Evolutionary conservation across 2,113 vertebrate species (phyloP), one percentile per base, ranked within the genome.

Genomic region (Marmota monax): DNA sequence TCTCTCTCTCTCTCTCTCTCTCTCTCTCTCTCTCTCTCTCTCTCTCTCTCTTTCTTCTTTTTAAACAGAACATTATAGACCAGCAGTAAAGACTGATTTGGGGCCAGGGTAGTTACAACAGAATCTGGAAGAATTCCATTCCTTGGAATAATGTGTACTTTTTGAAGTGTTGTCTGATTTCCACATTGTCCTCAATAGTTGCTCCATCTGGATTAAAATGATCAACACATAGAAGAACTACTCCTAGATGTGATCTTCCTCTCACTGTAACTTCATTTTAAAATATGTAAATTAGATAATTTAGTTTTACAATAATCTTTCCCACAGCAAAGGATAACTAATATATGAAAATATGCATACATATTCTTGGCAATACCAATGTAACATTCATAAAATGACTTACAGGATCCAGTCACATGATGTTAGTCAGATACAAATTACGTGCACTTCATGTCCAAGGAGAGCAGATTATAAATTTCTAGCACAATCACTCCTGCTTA

Each of bases 261-360:
- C 32, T 13, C 83, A 77, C 23, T 96, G 39, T 63, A 88, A 83
- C n/a, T 88, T 45, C 86, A 77, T 93, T 56, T 95, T 67, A 90
- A 94, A 93, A 37, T 56, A 88, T 69, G 34, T 69, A 84, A 90
- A 61, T 87, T 87, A 23, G 51, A 91, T 45, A 87, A 84, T 96
- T 97, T 94, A 80, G 74, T 83, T 96, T 96, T 90, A 90, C 56
- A 84, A 0, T 48, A 90, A 79, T 67, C 95, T 95, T 97, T 82
- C 65, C 76, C 65, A 72, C 17, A 34, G n/a, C 63, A 39, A 94
- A 37, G 18, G 48, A 63, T 12, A 86, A 32, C 48, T 67, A 72
- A 88, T 92, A 53, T 51, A 53, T 79, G 88, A 89, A 89, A 79
- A 94, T 69, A 77, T 25, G 65, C 69, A 25, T n/a, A 16, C 16